Evolutionary conservation across 2,888 invertebrate genomes (phyloP).

Genomic region (Chaitophorus viminalis): DNA sequence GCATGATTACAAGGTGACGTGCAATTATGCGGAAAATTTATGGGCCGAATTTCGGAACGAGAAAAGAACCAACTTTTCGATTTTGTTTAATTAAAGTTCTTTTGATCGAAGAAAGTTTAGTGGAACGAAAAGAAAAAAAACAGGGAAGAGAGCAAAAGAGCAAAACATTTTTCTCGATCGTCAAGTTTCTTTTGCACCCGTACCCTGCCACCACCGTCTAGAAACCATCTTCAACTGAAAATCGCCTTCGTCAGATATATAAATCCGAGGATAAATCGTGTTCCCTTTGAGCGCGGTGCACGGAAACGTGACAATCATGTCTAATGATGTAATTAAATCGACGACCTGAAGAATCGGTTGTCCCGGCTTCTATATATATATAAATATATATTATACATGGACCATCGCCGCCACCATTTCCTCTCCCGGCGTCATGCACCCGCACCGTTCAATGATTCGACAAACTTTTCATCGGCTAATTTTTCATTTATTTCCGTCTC

Average conservation of each 20-base stretch:
- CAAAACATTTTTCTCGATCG: slow-evolving; percentile 55
- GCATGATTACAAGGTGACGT: slow-evolving; percentile 54
- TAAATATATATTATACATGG: no score
- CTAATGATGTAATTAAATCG: slow-evolving; percentile 64
- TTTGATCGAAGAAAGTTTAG: slow-evolving; percentile 61
- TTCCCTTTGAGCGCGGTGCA: slow-evolving; percentile 48
- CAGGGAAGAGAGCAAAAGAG: slow-evolving; percentile 8
- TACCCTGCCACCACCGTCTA: not conserved
- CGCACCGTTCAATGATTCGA: slow-evolving; percentile 57
- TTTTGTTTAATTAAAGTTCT: slow-evolving; percentile 61
- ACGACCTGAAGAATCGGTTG: slow-evolving; percentile 59
- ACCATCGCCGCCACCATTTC: not conserved
- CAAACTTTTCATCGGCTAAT: slow-evolving; percentile 61
- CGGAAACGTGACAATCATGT: slow-evolving; percentile 63
- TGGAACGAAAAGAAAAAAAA: slow-evolving; percentile 44
- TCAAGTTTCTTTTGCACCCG: slow-evolving; percentile 31
- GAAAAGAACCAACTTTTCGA: slow-evolving; percentile 48
- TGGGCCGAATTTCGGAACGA: slow-evolving; percentile 25
- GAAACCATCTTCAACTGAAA: slow-evolving; percentile 26
- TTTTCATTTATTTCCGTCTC: slow-evolving; percentile 62
- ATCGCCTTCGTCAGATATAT: slow-evolving; percentile 28
- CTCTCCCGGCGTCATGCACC: not conserved
- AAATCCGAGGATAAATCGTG: slow-evolving; percentile 53
- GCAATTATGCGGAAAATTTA: slow-evolving; percentile 58
- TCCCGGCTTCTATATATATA: not conserved